Evolutionary conservation across 2,113 vertebrate species (phyloP).

Genomic region (Cavia aperea): DNA sequence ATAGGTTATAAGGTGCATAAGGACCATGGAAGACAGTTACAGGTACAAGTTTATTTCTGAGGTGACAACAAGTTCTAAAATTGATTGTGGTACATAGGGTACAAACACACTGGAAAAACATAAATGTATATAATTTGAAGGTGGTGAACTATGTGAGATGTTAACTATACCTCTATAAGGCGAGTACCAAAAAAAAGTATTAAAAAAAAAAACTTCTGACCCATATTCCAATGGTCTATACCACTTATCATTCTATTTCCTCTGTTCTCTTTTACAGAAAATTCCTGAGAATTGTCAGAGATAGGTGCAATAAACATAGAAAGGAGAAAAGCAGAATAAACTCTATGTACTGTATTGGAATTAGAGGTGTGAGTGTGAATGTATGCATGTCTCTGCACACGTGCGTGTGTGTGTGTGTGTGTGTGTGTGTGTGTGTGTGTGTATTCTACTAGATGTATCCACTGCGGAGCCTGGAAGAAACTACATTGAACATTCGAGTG

Average conservation of each 20-base stretch:
- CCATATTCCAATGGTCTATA: background rate
- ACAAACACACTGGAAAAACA: background rate
- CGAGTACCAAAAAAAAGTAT: background rate
- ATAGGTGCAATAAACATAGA: background rate
- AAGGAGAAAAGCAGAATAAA: background rate
- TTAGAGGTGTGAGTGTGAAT: background rate
- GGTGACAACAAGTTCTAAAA: background rate
- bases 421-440: background rate
- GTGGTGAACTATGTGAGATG: background rate
- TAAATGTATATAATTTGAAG: background rate
- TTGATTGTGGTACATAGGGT: background rate
- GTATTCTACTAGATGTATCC: background rate
- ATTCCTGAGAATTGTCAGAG: background rate
- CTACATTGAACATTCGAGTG: fast-evolving
- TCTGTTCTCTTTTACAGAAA: background rate
- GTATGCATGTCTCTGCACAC: background rate
- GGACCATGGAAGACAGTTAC: background rate
- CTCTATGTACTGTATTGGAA: background rate
- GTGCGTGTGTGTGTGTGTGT: background rate
- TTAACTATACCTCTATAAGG: background rate
- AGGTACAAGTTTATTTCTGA: background rate
- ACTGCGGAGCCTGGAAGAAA: background rate
- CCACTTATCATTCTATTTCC: background rate
- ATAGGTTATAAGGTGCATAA: background rate
- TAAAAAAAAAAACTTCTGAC: background rate